These are phyloP conservation scores for Philaenus spumarius DNA, from an alignment of 1,140 invertebrate genomes.

Conservation along the genomic window DNA sequence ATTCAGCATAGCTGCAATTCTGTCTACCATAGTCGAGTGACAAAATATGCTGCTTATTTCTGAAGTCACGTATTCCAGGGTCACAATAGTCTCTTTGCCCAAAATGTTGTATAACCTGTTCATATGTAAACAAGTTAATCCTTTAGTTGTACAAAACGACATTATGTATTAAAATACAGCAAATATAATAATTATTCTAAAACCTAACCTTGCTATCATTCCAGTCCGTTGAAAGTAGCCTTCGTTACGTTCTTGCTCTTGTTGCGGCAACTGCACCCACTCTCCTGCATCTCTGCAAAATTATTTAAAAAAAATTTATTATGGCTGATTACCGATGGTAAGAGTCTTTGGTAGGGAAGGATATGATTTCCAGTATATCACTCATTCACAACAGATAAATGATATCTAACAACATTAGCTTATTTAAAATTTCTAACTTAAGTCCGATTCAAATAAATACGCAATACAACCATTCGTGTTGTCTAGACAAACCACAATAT, in stretches of 20 bases:
- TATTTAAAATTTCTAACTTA: too few species aligned
- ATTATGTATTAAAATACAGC: neutral
- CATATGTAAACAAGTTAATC: slow-evolving; percentile 13
- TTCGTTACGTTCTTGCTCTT: slow-evolving; percentile 71
- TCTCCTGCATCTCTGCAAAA: slow-evolving; percentile 67
- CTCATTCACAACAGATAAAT: too few species aligned
- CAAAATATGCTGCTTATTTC: slow-evolving; percentile 85
- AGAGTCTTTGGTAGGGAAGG: too few species aligned
- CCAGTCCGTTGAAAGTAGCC: slow-evolving; percentile 69
- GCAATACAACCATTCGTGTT: too few species aligned
- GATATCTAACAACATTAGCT: too few species aligned
- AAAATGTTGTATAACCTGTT: slow-evolving; percentile 83
- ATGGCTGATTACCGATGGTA: too few species aligned
- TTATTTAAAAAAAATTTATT: too few species aligned
- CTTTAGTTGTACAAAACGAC: neutral
- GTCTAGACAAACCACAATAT: too few species aligned
- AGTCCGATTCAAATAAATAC: too few species aligned
- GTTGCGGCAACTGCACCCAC: slow-evolving; percentile 61
- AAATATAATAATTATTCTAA: too few species aligned
- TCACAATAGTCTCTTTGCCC: slow-evolving; percentile 79
- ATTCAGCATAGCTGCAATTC: slow-evolving; percentile 92
- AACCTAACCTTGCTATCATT: slow-evolving; percentile 59
- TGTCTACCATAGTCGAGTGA: slow-evolving; percentile 85
- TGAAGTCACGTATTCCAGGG: slow-evolving; percentile 74
- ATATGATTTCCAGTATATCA: too few species aligned